Evolutionary conservation across 2,888 invertebrate species (phyloP).

Genomic region (Phortica magna): DNA sequence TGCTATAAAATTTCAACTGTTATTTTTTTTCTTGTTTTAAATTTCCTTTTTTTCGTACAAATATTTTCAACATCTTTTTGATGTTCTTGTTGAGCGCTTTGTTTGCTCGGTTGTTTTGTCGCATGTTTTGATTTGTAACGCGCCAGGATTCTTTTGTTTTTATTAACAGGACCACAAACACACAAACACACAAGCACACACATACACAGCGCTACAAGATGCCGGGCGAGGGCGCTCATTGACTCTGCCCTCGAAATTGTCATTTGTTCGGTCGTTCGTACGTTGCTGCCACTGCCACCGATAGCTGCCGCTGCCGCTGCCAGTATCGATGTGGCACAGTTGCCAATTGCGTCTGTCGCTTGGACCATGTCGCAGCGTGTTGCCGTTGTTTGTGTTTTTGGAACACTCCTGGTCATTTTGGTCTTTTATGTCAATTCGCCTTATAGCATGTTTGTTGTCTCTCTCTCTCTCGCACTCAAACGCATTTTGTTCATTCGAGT

Average conservation of each 20-base stretch:
- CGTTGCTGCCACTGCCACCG: neutral
- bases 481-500: slow-evolving; percentile 64
- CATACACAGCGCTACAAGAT: neutral
- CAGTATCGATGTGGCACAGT: neutral
- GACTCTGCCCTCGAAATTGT: slow-evolving; percentile 73
- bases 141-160: slow-evolving; percentile 72
- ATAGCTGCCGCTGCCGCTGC: neutral
- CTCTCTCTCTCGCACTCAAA: slow-evolving; percentile 48
- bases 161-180: slow-evolving; percentile 35
- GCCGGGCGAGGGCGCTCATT: slow-evolving; percentile 59
- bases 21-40: too few species aligned
- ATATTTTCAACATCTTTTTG: slow-evolving; percentile 49
- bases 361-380: slow-evolving; percentile 65
- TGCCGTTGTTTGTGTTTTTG: slow-evolving; percentile 67
- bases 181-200: neutral
- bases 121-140: slow-evolving; percentile 75
- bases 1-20: too few species aligned
- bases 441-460: slow-evolving; percentile 39
- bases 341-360: neutral
- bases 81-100: slow-evolving; percentile 68
- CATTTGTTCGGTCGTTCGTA: slow-evolving; percentile 50
- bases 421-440: slow-evolving; percentile 42
- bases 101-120: slow-evolving; percentile 59
- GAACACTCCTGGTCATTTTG: slow-evolving; percentile 63
- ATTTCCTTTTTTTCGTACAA: slow-evolving; percentile 48